Evolutionary conservation across 2,797 vertebrate genomes (phyloP).

Genomic region (Lepilemur septentrionalis): DNA sequence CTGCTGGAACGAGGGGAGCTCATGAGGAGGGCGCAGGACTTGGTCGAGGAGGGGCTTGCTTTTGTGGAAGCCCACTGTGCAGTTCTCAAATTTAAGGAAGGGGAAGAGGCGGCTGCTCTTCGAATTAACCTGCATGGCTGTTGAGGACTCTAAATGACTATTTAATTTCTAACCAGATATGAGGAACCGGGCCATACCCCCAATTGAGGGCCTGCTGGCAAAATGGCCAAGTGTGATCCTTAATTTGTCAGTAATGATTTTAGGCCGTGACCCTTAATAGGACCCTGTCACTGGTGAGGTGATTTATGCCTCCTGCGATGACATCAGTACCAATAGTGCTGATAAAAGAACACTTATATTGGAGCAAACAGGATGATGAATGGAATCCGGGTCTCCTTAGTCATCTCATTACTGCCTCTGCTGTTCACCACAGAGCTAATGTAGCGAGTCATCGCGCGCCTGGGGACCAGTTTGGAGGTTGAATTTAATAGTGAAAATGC

Average conservation of each 20-base stretch:
- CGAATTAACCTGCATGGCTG: conserved; percentile 73
- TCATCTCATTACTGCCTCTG: conserved; percentile 96
- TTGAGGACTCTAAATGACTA: conserved; percentile 82
- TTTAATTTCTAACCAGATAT: conserved; percentile 81
- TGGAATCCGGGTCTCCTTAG: conserved; percentile 95
- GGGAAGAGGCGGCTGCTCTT: neutral
- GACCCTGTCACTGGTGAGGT: conserved; percentile 95
- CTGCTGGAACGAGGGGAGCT: neutral
- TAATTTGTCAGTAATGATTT: conserved; percentile 95
- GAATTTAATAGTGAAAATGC: conserved; percentile 93
- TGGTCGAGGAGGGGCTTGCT: conserved; percentile 40
- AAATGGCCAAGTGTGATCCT: conserved; percentile 88
- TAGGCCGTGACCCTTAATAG: conserved; percentile 94
- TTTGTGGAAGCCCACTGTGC: conserved; percentile 30
- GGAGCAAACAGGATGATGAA: conserved; percentile 99
- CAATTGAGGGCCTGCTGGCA: conserved; percentile 79
- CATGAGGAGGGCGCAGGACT: conserved; percentile 29
- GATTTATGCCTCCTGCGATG: conserved; percentile 97
- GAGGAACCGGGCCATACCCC: conserved; percentile 80
- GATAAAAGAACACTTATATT: conserved; percentile 98
- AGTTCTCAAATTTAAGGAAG: conserved; percentile 49
- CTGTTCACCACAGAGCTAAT: conserved; percentile 95
- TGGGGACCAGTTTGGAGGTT: conserved; percentile 91
- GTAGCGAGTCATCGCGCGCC: conserved; percentile 94
- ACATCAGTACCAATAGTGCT: conserved; percentile 94